phyloP scores from a whole-genome alignment of 2,888 invertebrate genomes.

The Disparrhopalites patrizii region DNA sequence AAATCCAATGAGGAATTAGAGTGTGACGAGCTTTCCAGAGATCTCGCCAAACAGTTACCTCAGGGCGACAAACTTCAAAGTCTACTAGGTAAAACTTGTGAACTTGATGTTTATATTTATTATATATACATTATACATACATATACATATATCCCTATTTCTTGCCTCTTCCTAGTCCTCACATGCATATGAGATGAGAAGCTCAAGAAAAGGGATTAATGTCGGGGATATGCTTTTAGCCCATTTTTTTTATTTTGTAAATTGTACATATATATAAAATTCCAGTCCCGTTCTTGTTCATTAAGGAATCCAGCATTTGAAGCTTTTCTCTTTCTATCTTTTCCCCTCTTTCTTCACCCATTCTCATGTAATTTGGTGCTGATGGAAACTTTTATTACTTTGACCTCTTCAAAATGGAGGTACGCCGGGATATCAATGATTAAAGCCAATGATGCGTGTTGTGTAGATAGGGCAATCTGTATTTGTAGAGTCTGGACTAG shows the following conservation, averaged over 20 bases:
- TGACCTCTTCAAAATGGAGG: no score
- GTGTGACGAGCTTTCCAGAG: constrained; percentile 64
- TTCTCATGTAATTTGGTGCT: no score
- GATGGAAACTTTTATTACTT: no score
- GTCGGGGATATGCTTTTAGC: no score
- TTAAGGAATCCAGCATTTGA: constrained; percentile 14
- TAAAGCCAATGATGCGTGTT: no score
- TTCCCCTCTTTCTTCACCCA: no score
- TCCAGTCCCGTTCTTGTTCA: constrained; percentile 10
- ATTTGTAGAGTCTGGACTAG: no score
- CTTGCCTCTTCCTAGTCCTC: neutral
- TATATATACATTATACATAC: neutral
- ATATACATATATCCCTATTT: neutral
- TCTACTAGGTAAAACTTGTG: constrained; percentile 56
- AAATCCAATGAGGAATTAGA: constrained; percentile 71
- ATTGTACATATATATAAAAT: constrained; percentile 2
- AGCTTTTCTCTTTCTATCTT: neutral
- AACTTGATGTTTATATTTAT: neutral
- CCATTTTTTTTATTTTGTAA: no score
- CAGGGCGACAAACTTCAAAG: constrained; percentile 62
- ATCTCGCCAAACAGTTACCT: constrained; percentile 53
- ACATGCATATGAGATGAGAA: no score
- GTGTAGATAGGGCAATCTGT: no score
- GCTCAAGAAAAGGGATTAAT: no score
- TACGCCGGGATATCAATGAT: no score